Evolutionary conservation across 2,888 invertebrate species (phyloP).

Genomic region (Drosophila macrospina): DNA sequence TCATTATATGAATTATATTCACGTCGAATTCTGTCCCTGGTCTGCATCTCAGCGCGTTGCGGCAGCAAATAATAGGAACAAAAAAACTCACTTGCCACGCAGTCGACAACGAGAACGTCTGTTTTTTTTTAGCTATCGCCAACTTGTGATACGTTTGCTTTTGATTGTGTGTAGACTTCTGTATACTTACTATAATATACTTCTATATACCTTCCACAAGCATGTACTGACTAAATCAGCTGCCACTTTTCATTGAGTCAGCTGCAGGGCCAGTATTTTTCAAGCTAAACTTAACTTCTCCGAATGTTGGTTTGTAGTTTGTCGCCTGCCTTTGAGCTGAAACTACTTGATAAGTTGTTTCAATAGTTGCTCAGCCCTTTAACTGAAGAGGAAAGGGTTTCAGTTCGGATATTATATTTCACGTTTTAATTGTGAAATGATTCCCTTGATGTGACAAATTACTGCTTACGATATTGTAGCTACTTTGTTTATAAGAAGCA

Average conservation of each 20-base stretch:
- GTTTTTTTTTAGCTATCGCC: constrained; percentile 37
- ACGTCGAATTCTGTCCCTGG: constrained; percentile 48
- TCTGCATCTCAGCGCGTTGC: constrained; percentile 48
- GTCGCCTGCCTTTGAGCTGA: constrained; percentile 6
- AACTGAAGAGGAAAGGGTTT: background rate
- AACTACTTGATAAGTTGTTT: background rate
- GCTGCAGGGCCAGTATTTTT: constrained; percentile 36
- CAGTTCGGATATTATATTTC: background rate
- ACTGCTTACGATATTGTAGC: background rate
- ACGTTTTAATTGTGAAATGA: background rate
- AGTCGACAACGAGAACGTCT: constrained; percentile 23
- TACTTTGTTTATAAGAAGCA: background rate
- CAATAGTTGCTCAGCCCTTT: background rate
- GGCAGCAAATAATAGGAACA: constrained; percentile 38
- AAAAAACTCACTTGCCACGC: constrained; percentile 14
- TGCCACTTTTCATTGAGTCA: constrained; percentile 52
- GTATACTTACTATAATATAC: constrained; percentile 1
- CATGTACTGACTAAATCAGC: constrained; percentile 43
- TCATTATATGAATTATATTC: constrained; percentile 68
- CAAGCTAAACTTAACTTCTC: constrained; percentile 34
- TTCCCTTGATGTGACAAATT: background rate
- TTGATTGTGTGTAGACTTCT: background rate
- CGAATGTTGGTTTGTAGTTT: constrained; percentile 28
- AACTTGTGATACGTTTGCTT: constrained; percentile 21
- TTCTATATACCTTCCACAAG: background rate